These are phyloP conservation scores for Crocuta crocuta DNA, from an alignment of 2,113 vertebrate species.

Conservation along the genomic window DNA sequence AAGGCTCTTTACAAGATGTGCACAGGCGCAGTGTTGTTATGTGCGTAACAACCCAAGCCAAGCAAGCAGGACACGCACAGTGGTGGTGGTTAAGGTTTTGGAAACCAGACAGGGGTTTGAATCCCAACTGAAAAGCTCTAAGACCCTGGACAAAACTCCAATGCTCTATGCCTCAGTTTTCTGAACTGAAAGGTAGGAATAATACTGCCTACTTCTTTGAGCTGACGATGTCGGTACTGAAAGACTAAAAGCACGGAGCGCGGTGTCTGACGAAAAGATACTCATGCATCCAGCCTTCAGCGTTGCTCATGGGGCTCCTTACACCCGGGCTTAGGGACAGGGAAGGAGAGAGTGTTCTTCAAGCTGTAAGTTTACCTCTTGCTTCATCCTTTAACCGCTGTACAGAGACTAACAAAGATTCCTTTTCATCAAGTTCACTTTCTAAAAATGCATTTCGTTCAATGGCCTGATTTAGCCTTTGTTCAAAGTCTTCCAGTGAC, in stretches of 20 bases:
- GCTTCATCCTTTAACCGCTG: slow-evolving; percentile 99
- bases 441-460: slow-evolving; percentile 99
- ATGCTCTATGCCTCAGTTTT: slow-evolving; percentile 4
- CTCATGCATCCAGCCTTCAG: neutral
- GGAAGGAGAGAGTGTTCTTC: neutral
- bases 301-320: neutral
- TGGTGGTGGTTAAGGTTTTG: neutral
- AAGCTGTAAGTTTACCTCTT: slow-evolving; percentile 89
- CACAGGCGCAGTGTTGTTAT: neutral
- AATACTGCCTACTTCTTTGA: neutral
- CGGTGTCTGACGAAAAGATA: neutral
- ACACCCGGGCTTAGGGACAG: neutral
- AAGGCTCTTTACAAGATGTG: neutral
- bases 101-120: neutral
- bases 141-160: neutral
- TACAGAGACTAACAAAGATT: slow-evolving; percentile 96
- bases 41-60: neutral
- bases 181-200: neutral
- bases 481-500: slow-evolving; percentile 99
- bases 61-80: neutral
- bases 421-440: slow-evolving; percentile 99
- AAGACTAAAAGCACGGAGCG: neutral
- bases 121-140: neutral
- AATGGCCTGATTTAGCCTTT: slow-evolving; percentile 98
- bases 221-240: neutral